These are phyloP conservation scores for Nesidiocoris tenuis DNA, from an alignment of 2,888 invertebrate genomes.

Conservation along the genomic window DNA sequence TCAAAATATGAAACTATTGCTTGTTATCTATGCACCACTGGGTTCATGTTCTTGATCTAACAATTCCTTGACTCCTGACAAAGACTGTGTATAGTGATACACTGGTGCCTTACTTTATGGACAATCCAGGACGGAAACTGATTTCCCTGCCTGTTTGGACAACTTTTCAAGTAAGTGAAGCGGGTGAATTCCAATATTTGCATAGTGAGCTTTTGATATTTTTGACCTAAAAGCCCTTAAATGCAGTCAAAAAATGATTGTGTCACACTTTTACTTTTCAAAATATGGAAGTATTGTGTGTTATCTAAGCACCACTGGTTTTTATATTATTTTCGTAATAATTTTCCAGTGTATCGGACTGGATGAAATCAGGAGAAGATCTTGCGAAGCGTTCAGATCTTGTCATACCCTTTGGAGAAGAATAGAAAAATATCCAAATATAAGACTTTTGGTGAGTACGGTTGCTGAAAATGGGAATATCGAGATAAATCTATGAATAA, in stretches of 20 bases:
- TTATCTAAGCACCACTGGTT: too few relatives aligned
- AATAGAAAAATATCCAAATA: constrained; percentile 65
- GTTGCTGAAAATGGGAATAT: too few relatives aligned
- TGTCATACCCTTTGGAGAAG: constrained; percentile 64
- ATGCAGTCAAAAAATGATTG: too few relatives aligned
- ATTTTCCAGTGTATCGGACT: constrained; percentile 57
- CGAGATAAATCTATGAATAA: too few relatives aligned
- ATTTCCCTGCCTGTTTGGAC: constrained; percentile 84
- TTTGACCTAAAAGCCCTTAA: too few relatives aligned
- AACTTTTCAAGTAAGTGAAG: constrained; percentile 63
- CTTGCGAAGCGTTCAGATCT: constrained; percentile 73
- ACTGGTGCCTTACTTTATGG: constrained; percentile 46
- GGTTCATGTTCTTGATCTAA: too few relatives aligned
- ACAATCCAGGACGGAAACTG: constrained; percentile 54
- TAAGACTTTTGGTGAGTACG: constrained; percentile 67
- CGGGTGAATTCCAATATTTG: too few relatives aligned
- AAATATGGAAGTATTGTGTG: too few relatives aligned
- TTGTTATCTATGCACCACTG: too few relatives aligned
- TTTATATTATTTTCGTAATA: constrained; percentile 37
- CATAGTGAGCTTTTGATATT: background rate
- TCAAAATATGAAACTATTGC: too few relatives aligned
- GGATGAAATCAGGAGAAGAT: constrained; percentile 68
- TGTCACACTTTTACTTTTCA: too few relatives aligned
- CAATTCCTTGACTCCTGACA: constrained; percentile 9
- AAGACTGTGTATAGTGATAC: constrained; percentile 51